Evolutionary conservation across 1,140 invertebrate genomes (phyloP), one percentile per base, ranked within the genome.

Genomic region (Idris sp.): DNA sequence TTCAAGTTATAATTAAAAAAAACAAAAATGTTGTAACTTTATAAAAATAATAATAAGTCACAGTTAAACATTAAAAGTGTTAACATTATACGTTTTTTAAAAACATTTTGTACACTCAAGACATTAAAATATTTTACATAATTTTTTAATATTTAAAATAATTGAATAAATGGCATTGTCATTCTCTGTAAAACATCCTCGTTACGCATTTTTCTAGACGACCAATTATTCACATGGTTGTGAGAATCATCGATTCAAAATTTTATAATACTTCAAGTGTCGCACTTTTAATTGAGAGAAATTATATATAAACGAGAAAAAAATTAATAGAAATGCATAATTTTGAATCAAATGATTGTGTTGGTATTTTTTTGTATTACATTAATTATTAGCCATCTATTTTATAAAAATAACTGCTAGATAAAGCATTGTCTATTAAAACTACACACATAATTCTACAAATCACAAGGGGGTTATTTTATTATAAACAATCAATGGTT

Each of bases 141-240:
- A n/a, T n/a, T n/a, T n/a, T n/a, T n/a, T n/a, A n/a, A n/a, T n/a
- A n/a, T n/a, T n/a, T n/a, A n/a, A n/a, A 22, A 22, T 22, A 22
- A 22, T 22, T 22, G 19, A 22, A 22, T 6, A n/a, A 22, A 2
- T 6, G 19, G 49, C 56, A 19, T 76, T 69, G 67, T 62, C 72
- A 54, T 56, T 76, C 61, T 76, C 40, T 67, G 65, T 54, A 49
- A 61, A 76, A 61, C 48, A 71, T 65, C 69, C 54, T 46, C 33
- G 38, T 59, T 19, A 16, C 4, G 7, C 26, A 10, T 28, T 35
- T 14, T 44, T 15, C 38, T 14, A 35, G 19, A 53, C 31, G 54
- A 10, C 13, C 4, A 22, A 8, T 35, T 28, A 30, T 48, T 43
- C 28, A 10, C 15, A 11, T 11, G 0, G 35, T 18, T 54, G 7